Base-by-base conservation (phyloP, 2,113 vertebrate genomes). In the Theristicus caerulescens region DNA sequence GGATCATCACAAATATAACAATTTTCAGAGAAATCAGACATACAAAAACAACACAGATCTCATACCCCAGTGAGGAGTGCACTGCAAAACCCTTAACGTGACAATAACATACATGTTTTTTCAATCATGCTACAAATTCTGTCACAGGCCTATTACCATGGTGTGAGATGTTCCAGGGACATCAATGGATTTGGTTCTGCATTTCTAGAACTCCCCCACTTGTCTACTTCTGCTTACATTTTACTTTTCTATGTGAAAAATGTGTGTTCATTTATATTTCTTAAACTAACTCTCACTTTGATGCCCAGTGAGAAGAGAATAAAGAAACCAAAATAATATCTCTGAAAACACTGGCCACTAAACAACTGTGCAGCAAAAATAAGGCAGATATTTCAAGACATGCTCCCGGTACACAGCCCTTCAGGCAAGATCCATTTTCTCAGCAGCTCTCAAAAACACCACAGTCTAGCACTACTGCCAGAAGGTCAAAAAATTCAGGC, bases 1-100 rank as follows among this genome's bases (percentile, higher is more conserved):
- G 36, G 54, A 88, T 55, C 49, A 32, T 71, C 67, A 78, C 31
- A 55, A 74, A 71, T 11, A 12, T 69, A 92, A 82, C 7, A 12
- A 94, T 85, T 94, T 93, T 49, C 82, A 80, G 66, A 92, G 71
- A 90, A 96, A 73, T 59, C 55, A 88, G 19, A 67, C 38, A 59
- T 24, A 32, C 7, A 69, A 91, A 81, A 92, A 15, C 51, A 95
- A 3, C n/a, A 32, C 17, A 82, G 31, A 76, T 94, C 19, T 67
- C 47, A 20, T 16, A 40, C 5, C 25, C 42, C 13, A 52, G 32
- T 17, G 18, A 80, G 20, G 12, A 72, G 9, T 16, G 15, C 31
- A 25, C 38, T 40, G 16, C 34, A 77, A 93, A 86, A 59, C 13
- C 14, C 14, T 49, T 51, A 8, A 44, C 13, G 12, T 42, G 34